Conservation (phyloP, 1,140 invertebrate species). For the Caenorhabditis latens region DNA sequence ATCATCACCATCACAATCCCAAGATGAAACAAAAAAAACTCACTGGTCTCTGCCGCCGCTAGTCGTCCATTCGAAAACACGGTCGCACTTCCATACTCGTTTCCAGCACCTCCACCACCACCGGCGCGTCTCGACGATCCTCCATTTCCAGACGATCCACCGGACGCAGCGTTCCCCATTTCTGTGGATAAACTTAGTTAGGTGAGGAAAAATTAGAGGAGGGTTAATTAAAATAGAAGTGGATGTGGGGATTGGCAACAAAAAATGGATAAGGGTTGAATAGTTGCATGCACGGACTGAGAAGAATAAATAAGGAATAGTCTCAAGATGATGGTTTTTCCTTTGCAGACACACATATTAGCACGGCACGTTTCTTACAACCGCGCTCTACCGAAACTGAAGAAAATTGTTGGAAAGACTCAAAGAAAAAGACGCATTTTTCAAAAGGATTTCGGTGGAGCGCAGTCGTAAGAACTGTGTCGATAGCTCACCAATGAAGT, state of each 20-base stretch:
- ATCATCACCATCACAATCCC: neutral
- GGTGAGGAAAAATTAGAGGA: neutral
- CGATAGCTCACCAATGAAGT: too few relatives aligned
- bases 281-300: too few relatives aligned
- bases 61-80: conserved; percentile 34
- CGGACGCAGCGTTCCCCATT: conserved; percentile 42
- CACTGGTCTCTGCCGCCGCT: conserved; percentile 35
- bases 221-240: neutral
- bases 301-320: too few relatives aligned
- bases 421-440: too few relatives aligned
- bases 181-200: neutral
- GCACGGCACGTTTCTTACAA: too few relatives aligned
- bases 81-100: neutral
- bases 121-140: neutral
- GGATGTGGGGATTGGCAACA: neutral
- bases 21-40: neutral
- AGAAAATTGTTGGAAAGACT: too few relatives aligned
- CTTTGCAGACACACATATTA: too few relatives aligned
- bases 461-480: too few relatives aligned
- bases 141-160: conserved; percentile 8
- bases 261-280: too few relatives aligned
- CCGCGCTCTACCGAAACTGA: too few relatives aligned
- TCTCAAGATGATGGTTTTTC: too few relatives aligned
- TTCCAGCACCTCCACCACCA: conserved; percentile 1
- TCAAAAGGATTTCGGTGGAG: too few relatives aligned